These are phyloP conservation scores for Parasteatoda lunata DNA, from an alignment of 2,888 invertebrate genomes.

Conservation along the genomic window DNA sequence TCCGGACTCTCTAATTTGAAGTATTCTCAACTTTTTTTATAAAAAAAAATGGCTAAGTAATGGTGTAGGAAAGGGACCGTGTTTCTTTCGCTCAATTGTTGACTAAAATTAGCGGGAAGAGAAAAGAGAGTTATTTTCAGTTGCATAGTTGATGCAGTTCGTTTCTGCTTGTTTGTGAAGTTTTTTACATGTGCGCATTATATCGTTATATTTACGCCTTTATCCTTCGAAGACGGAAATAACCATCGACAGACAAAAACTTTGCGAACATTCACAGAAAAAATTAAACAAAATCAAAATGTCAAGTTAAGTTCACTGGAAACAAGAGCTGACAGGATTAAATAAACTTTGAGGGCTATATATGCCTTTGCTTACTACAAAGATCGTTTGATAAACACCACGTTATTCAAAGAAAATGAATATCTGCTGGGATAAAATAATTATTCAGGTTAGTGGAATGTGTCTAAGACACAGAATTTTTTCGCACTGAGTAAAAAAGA, in stretches of 20 bases:
- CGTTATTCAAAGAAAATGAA: no score
- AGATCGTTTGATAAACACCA: no score
- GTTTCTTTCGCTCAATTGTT: slow-evolving; percentile 49
- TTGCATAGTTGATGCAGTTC: slow-evolving; percentile 49
- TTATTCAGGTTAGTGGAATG: no score
- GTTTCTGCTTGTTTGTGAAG: slow-evolving; percentile 32
- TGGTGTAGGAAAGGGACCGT: slow-evolving; percentile 41
- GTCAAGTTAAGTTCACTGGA: neutral
- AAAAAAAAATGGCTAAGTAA: slow-evolving; percentile 41
- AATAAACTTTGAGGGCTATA: no score
- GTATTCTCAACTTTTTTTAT: slow-evolving; percentile 40
- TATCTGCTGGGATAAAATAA: no score
- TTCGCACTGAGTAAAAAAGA: neutral
- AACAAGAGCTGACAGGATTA: no score
- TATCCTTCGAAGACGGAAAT: slow-evolving; percentile 25
- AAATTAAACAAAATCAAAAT: slow-evolving; percentile 14
- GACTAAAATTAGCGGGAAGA: slow-evolving; percentile 55
- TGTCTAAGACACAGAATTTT: no score
- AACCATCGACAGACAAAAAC: slow-evolving; percentile 9
- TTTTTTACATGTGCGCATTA: slow-evolving; percentile 26
- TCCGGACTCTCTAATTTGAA: slow-evolving; percentile 37
- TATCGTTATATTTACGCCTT: slow-evolving; percentile 32
- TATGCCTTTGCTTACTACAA: no score
- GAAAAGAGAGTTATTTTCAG: slow-evolving; percentile 57
- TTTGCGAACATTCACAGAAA: neutral